phyloP scores from a whole-genome alignment of 2,113 vertebrate genomes.

The Echinops telfairi region DNA sequence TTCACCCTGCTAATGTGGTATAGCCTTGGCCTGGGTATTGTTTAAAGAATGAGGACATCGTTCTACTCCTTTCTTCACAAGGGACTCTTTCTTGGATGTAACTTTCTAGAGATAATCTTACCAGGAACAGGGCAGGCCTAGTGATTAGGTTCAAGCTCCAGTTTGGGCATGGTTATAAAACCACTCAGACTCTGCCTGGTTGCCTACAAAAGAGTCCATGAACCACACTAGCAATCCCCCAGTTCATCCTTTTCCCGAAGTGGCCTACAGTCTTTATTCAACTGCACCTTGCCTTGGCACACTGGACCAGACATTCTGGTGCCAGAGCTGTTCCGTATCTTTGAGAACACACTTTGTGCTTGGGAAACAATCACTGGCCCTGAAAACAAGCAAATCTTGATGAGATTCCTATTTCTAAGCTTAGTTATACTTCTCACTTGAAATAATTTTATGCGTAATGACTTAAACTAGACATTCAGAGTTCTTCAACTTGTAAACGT shows the following conservation, averaged over 20 bases:
- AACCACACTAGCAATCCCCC: neutral
- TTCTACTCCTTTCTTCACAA: neutral
- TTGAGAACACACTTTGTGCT: neutral
- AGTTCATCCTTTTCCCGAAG: conserved; percentile 51
- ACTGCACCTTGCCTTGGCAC: neutral
- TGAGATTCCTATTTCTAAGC: neutral
- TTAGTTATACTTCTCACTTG: neutral
- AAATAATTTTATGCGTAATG: neutral
- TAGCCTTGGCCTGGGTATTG: conserved; percentile 18
- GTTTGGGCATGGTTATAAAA: neutral
- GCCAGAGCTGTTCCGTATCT: neutral
- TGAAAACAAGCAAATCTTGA: neutral
- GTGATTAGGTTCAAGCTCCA: neutral
- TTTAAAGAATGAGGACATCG: neutral
- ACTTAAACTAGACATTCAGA: neutral
- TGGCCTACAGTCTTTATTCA: conserved; percentile 53
- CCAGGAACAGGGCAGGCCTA: neutral
- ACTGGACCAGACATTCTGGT: neutral
- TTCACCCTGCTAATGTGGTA: neutral
- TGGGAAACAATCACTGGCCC: conserved; percentile 36
- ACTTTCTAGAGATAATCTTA: neutral
- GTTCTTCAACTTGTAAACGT: conserved; percentile 49
- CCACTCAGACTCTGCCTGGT: neutral
- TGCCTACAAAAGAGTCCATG: conserved; percentile 52
- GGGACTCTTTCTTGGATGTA: neutral